Base-by-base conservation (phyloP, 2,888 invertebrate genomes). In the Amaurobius ferox region DNA sequence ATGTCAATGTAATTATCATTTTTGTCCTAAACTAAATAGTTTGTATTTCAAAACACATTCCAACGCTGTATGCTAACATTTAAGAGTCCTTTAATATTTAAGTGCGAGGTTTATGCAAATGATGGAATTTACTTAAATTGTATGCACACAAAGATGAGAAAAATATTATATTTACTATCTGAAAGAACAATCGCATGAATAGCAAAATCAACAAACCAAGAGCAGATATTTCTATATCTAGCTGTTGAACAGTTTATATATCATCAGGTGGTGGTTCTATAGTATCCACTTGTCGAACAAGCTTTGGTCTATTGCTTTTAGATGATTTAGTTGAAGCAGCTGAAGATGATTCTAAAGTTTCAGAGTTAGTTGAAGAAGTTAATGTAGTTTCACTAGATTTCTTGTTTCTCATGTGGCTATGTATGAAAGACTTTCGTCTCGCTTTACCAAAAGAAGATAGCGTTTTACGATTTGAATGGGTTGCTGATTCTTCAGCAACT, bases 311-410 rank as follows among this genome's bases (percentile, higher is more conserved):
- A 29, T 26, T 76, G 13, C 64, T 48, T 19, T 30, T 55, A 9
- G 19, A 44, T 0, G 68, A 35, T 23, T 66, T 66, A 13, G 55
- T 64, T 0, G 39, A 19, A 30, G 73, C 40, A 11, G 62, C 40
- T 0, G 79, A 76, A 1, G 72, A 71, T 9, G 76, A 77, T 19
- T 81, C 76, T 2, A 71, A 16, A 32, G 79, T 73, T 30, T 83
- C 83, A 7, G 88, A 80, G 11, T 39, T 64, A 16, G 72, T 85
- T 13, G 79, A 79, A 0, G 88, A 88, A 0, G 88, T 86, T 13
- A 88, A 30, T 0, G 86, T 88, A 1, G 85, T 78, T 44, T 88
- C 88, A 40, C 76, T 88, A 1, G 88, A 88, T 62, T 87, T 80
- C 55, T 77, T 77, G 64, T 87, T 71, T 67, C 40, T 77, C 19